These are phyloP conservation scores for Ophiodon elongatus DNA, from an alignment of 2,113 vertebrate species.

Conservation along the genomic window DNA sequence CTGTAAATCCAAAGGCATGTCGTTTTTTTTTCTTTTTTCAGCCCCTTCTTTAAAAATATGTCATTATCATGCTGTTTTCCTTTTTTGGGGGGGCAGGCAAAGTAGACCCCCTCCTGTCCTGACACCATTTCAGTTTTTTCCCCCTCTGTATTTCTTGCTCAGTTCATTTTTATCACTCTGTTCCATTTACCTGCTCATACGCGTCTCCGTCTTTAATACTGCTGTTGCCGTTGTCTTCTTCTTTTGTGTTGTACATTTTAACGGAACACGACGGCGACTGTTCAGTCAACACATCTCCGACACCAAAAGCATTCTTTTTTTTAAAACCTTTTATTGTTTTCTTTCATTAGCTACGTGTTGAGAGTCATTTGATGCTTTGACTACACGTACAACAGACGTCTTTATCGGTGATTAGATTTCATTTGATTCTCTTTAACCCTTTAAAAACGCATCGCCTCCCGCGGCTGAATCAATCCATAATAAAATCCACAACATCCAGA, in stretches of 20 bases:
- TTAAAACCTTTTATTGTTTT: too few species aligned
- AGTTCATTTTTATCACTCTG: slow-evolving; percentile 4
- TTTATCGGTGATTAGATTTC: neutral
- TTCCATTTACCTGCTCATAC: neutral
- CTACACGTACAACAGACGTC: neutral
- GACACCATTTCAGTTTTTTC: slow-evolving; percentile 18
- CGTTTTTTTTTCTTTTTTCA: slow-evolving; percentile 70
- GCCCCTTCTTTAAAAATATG: slow-evolving; percentile 56
- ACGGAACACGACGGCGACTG: neutral
- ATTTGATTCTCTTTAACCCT: neutral
- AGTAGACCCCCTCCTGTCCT: slow-evolving; percentile 31
- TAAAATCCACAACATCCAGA: neutral
- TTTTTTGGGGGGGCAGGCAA: slow-evolving; percentile 5
- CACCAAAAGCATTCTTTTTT: too few species aligned
- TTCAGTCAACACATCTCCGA: too few species aligned
- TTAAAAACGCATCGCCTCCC: neutral
- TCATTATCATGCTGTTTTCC: slow-evolving; percentile 56
- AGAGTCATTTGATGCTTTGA: neutral
- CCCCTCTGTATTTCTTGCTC: neutral
- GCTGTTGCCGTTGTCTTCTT: neutral
- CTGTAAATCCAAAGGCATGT: slow-evolving; percentile 81
- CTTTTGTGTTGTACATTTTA: neutral
- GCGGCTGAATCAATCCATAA: neutral
- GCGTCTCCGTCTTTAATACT: neutral
- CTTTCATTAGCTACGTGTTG: neutral